Evolutionary conservation across 30 jellyfish, hydroid and myxozoan genomes (phyloP).

Genomic region (Phacellophora camtschatica): DNA sequence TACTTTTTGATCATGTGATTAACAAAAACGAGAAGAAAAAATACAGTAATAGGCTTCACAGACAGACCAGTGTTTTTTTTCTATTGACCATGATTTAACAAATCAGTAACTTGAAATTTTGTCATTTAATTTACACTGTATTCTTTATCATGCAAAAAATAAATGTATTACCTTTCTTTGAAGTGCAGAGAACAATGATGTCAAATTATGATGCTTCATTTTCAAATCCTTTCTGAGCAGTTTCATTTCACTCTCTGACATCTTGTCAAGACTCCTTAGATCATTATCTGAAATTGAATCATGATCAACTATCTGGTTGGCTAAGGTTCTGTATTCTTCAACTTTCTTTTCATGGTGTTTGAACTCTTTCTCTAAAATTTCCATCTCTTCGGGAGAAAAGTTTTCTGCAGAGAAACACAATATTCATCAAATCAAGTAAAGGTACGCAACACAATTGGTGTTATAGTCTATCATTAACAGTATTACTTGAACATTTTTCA

Average conservation of each 20-base stretch:
- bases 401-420: no score
- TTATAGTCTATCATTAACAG: no score
- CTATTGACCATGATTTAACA: no score
- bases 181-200: not conserved
- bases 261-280: constrained; percentile 38
- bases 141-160: not conserved
- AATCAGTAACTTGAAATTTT: not conserved
- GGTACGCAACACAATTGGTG: no score
- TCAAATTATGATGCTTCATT: constrained; percentile 27
- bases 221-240: constrained; percentile 33
- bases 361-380: constrained; percentile 39
- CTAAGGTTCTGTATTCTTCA: constrained; percentile 44
- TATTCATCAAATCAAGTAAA: no score
- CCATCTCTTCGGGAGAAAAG: constrained; percentile 41
- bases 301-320: constrained; percentile 43
- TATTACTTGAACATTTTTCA: no score
- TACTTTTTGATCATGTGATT: no score
- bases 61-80: no score
- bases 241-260: constrained; percentile 37
- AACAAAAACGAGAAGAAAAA: no score
- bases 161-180: not conserved
- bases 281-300: constrained; percentile 69
- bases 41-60: no score
- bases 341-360: constrained; percentile 59
- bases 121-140: not conserved